Conservation (phyloP, 1,140 invertebrate genomes). For the Idris sp. region DNA sequence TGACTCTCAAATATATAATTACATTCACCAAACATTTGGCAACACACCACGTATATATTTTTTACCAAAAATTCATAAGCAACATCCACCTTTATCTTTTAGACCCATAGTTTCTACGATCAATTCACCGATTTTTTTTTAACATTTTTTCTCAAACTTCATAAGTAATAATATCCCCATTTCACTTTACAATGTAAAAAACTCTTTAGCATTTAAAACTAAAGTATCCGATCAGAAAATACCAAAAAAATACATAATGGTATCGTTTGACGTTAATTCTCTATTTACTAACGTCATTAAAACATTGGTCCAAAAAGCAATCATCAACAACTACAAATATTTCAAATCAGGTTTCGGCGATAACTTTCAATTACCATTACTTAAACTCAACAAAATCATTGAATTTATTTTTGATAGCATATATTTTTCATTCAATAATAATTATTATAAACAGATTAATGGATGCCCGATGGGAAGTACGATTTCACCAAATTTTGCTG, state of each 20-base stretch:
- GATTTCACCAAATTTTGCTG: slow-evolving; percentile 12
- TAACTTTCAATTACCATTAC: background rate
- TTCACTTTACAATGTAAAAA: slow-evolving; percentile 1
- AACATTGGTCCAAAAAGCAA: background rate
- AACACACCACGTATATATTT: too few species aligned
- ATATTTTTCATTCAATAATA: slow-evolving; percentile 5
- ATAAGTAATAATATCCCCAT: background rate
- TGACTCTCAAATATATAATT: too few species aligned
- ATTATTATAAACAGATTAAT: slow-evolving; percentile 9
- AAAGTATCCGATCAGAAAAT: background rate
- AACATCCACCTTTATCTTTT: too few species aligned
- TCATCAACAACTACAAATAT: background rate
- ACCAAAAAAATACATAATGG: slow-evolving; percentile 4
- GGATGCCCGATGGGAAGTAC: slow-evolving; percentile 8
- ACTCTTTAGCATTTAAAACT: slow-evolving; percentile 6
- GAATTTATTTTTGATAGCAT: slow-evolving; percentile 12
- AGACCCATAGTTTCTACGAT: too few species aligned
- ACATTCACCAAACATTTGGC: too few species aligned
- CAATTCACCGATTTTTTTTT: too few species aligned
- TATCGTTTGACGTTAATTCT: slow-evolving; percentile 17
- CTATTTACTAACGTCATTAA: slow-evolving; percentile 13
- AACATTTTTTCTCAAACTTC: too few species aligned
- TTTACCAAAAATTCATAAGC: too few species aligned
- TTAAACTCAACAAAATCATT: background rate
- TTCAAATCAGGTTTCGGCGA: background rate